Base-by-base conservation (phyloP, 2,797 vertebrate species). In the Astyanax mexicanus region DNA sequence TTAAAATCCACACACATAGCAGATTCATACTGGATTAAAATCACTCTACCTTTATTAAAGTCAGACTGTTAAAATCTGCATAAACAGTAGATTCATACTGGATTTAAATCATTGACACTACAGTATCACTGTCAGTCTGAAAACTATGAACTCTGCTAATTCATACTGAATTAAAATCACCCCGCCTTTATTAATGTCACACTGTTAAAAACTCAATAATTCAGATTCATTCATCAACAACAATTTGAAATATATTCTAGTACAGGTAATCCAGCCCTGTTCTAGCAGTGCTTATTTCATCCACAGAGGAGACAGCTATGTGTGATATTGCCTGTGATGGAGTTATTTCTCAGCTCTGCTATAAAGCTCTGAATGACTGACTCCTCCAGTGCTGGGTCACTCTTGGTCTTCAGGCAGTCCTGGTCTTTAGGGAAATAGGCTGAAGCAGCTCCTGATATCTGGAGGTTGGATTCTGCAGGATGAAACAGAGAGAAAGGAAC, bases 351-450 rank as follows among this genome's bases (percentile, higher is more conserved):
- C 12, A 95, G 86, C 79, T 95, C 93, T 0, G 3, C 0, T 1
- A 27, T 40, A 11, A 94, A 90, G 11, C 0, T 8, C 0, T 38
- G 4, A 1, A 86, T 32, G 69, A 86, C 23, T 15, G 21, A 3
- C 1, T 0, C 0, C 40, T 60, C 25, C 9, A 69, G 51, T 0
- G 52, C 4, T 3, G 13, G 1, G 58, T 47, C 55, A 13, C 77
- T 84, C 75, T 84, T 74, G 0, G 87, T 90, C 23, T 3, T 80
- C 6, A 86, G 73, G 15, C 94, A 95, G 84, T 80, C 83, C 70
- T 79, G 87, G 32, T 78, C 81, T 68, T 76, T 1, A 0, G 89
- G 86, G 72, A 95, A 95, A 86, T 93, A 95, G 0, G 90, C 84
- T 0, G 92, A 84, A 0, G 62, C 3, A 0, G 6, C 62, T 66